Evolutionary conservation across 2,113 vertebrate species (phyloP).

Genomic region (Brevimyrus niger): DNA sequence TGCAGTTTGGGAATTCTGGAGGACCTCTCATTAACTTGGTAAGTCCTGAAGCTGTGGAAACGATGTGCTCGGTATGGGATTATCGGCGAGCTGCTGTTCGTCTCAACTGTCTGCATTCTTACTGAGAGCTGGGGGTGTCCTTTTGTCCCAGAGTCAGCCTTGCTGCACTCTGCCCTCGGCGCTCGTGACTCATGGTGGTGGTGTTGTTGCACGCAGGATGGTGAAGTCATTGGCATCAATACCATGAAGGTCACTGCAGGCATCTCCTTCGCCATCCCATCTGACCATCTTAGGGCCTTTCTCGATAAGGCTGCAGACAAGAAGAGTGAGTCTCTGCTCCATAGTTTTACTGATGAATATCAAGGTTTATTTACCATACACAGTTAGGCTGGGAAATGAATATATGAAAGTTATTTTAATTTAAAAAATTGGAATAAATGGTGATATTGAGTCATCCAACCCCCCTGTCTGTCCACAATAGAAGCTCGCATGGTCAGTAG

Average conservation of each 20-base stretch:
- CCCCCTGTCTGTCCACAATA: neutral
- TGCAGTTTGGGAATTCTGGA: slow-evolving; percentile 95
- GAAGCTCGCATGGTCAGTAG: neutral
- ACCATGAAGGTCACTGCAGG: slow-evolving; percentile 96
- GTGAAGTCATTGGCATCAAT: slow-evolving; percentile 94
- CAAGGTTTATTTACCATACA: neutral
- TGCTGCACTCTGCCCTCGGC: neutral
- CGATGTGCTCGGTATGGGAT: neutral
- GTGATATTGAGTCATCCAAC: neutral
- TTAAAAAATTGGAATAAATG: neutral
- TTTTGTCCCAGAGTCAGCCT: neutral
- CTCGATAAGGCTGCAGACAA: slow-evolving; percentile 65
- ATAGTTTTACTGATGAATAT: neutral
- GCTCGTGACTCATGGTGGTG: neutral
- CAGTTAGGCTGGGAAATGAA: neutral
- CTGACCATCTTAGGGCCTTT: slow-evolving; percentile 75
- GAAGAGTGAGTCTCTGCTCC: slow-evolving; percentile 60
- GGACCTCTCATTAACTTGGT: slow-evolving; percentile 95
- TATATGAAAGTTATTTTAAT: neutral
- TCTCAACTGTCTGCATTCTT: neutral
- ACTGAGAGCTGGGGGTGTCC: neutral
- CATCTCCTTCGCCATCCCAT: slow-evolving; percentile 95
- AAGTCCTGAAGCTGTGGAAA: slow-evolving; percentile 45
- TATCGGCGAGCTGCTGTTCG: neutral
- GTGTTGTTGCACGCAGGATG: slow-evolving; percentile 65